Evolutionary conservation across 2,888 invertebrate genomes (phyloP).

Genomic region (Sussaba pulchella): DNA sequence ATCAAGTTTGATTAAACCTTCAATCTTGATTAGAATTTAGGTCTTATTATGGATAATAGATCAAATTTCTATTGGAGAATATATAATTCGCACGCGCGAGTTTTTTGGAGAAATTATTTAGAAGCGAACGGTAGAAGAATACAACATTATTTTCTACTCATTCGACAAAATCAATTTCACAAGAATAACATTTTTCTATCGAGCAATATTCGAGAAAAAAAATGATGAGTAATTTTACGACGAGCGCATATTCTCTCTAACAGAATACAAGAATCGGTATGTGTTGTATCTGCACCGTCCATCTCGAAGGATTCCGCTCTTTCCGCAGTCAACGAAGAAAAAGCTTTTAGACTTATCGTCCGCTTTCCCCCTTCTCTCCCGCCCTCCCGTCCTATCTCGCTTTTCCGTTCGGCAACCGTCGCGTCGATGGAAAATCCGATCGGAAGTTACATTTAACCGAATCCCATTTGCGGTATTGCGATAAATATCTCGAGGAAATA

Average conservation of each 20-base stretch:
- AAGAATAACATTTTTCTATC: neutral
- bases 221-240: neutral
- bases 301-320: conserved; percentile 25
- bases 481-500: conserved; percentile 77
- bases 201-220: conserved; percentile 3
- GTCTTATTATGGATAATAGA: conserved; percentile 29
- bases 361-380: conserved; percentile 3
- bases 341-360: conserved; percentile 33
- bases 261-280: neutral
- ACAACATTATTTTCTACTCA: too few species aligned
- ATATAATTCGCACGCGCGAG: conserved; percentile 34
- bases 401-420: conserved; percentile 16
- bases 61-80: conserved; percentile 42
- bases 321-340: conserved; percentile 22
- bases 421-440: conserved; percentile 75
- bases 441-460: conserved; percentile 81
- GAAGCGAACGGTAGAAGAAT: too few species aligned
- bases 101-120: neutral
- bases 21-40: neutral
- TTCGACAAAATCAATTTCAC: neutral
- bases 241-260: neutral
- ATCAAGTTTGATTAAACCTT: conserved; percentile 27
- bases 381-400: conserved; percentile 3
- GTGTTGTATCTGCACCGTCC: neutral
- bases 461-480: conserved; percentile 76